These are phyloP conservation scores for Aurelia aurita DNA, from an alignment of 30 jellyfish, hydroid and myxozoan species.

Conservation along the genomic window DNA sequence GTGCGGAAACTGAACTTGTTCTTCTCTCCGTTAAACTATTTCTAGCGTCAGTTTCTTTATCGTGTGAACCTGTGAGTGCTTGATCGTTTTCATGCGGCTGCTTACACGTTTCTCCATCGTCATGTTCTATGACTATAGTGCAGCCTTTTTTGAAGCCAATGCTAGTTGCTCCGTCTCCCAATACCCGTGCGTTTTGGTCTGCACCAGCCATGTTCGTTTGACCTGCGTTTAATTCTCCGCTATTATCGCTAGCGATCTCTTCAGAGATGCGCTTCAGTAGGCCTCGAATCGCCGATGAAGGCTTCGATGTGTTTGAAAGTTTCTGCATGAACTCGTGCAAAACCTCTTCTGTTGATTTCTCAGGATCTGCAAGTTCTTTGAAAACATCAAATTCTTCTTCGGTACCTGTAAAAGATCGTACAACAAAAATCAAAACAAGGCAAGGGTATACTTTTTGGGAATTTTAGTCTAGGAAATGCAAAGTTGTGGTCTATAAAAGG, in stretches of 20 bases:
- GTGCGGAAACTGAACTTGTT: constrained; percentile 47
- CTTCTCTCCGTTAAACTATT: constrained; percentile 12
- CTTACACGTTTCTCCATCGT: constrained; percentile 7
- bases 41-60: not conserved
- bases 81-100: not conserved
- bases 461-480: too few species aligned
- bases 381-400: constrained; percentile 57
- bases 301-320: constrained; percentile 39
- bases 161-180: not conserved
- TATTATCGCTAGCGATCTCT: constrained; percentile 45
- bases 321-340: constrained; percentile 58
- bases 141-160: not conserved
- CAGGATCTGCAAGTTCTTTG: constrained; percentile 55
- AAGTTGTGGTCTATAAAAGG: too few species aligned
- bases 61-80: not conserved
- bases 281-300: constrained; percentile 70
- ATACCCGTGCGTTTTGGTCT: not conserved
- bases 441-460: too few species aligned
- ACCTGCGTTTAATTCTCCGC: constrained; percentile 16
- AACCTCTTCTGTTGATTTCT: constrained; percentile 55
- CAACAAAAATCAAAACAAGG: too few species aligned
- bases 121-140: constrained; percentile 29
- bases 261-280: constrained; percentile 55
- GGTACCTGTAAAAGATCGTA: constrained; percentile 18
- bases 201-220: constrained; percentile 9